phyloP scores from a whole-genome alignment of 2,888 invertebrate genomes.

The Oscheius sp. region DNA sequence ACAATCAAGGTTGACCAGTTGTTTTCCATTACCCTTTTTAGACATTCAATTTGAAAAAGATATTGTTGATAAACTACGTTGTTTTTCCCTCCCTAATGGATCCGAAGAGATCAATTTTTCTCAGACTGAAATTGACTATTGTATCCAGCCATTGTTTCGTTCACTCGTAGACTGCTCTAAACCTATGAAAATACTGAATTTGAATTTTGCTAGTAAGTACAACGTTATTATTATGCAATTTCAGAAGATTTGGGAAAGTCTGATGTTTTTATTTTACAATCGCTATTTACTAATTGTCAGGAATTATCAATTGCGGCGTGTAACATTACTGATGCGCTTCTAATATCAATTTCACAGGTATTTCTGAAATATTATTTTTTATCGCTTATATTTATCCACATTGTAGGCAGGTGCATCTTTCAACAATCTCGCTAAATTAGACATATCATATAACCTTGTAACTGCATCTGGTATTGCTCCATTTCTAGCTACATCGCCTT shows the following conservation, averaged over 20 bases:
- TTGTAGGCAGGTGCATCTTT: not conserved
- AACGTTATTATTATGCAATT: not conserved
- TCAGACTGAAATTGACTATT: constrained; percentile 1
- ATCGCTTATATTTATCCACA: no score
- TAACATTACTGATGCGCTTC: not conserved
- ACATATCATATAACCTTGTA: not conserved
- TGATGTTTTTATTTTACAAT: not conserved
- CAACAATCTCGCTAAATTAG: not conserved
- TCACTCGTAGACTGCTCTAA: not conserved
- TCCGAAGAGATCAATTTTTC: not conserved
- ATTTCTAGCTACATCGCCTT: not conserved
- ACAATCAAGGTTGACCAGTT: constrained; percentile 1
- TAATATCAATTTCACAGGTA: not conserved
- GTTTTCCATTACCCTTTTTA: not conserved
- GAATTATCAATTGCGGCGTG: not conserved
- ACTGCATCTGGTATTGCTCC: not conserved
- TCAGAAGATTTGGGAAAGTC: constrained; percentile 1
- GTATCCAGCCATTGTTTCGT: not conserved
- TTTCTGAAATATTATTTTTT: not conserved
- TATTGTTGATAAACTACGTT: not conserved
- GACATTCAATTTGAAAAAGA: not conserved
- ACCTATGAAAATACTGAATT: not conserved
- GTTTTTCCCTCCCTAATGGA: not conserved
- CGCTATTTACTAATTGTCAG: not conserved
- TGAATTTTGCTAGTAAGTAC: not conserved